Percentiles rank a stretch among this genome's conserved stretches.
Evolutionary conservation across 2,888 invertebrate species (phyloP).

Genomic region (Thelaira solivaga): DNA sequence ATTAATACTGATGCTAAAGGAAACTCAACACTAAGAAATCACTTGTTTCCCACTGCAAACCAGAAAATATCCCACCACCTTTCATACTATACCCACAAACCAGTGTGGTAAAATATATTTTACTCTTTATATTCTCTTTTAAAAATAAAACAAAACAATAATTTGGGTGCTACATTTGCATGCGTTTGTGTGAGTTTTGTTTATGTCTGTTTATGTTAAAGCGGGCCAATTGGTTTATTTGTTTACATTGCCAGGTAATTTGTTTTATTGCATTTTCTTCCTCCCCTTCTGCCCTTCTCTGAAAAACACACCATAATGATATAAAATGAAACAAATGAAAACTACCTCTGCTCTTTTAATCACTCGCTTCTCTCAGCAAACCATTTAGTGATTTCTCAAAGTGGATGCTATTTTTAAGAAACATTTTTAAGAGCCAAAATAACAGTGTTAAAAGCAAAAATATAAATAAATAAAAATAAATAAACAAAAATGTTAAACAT

Average conservation of each 20-base stretch:
- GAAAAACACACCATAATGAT: too few species aligned
- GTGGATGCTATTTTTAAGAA: too few species aligned
- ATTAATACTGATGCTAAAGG: slow-evolving; percentile 55
- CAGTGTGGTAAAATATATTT: not conserved
- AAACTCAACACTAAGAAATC: slow-evolving; percentile 46
- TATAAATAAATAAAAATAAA: too few species aligned
- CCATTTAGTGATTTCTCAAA: too few species aligned
- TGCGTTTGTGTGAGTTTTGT: not conserved
- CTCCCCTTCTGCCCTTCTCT: not conserved
- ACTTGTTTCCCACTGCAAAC: not conserved
- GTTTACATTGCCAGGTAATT: slow-evolving; percentile 29
- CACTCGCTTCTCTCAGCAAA: too few species aligned
- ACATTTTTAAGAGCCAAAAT: too few species aligned
- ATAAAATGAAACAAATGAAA: too few species aligned
- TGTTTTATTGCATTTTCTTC: not conserved
- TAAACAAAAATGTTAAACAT: too few species aligned
- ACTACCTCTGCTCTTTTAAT: too few species aligned
- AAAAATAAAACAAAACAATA: not conserved
- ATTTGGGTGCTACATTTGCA: slow-evolving; percentile 5
- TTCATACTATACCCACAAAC: not conserved
- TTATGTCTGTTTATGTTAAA: slow-evolving; percentile 16
- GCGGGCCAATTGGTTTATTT: slow-evolving; percentile 28
- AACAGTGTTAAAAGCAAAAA: too few species aligned
- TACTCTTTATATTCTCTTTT: slow-evolving; percentile 11
- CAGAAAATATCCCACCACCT: slow-evolving; percentile 14